Evolutionary conservation across 2,888 invertebrate genomes (phyloP).

Genomic region (Diadegma fenestrale): DNA sequence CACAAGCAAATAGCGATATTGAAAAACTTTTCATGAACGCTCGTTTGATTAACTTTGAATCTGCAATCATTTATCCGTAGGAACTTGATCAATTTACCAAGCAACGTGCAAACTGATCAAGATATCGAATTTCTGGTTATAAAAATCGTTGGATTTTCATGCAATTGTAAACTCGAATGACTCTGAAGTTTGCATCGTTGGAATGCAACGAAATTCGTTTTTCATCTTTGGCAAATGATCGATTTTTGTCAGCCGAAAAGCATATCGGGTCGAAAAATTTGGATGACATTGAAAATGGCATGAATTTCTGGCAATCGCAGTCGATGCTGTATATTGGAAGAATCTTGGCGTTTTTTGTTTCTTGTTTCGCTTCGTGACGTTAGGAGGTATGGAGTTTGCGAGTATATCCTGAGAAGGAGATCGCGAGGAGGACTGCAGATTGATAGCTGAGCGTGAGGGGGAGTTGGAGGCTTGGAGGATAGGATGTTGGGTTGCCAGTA

Average conservation of each 20-base stretch:
- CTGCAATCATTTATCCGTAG: not conserved
- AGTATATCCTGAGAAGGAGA: not conserved
- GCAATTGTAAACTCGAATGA: not conserved
- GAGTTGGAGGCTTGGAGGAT: not conserved
- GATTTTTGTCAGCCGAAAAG: too few species aligned
- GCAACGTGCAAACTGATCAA: not conserved
- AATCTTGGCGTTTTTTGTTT: not conserved
- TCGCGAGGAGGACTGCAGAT: constrained; percentile 15
- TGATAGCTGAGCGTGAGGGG: constrained; percentile 14
- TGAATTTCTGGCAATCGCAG: not conserved
- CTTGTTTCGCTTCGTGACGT: constrained; percentile 11
- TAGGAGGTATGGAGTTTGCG: not conserved
- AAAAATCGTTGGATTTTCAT: not conserved
- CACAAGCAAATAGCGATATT: not conserved
- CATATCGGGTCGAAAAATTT: too few species aligned
- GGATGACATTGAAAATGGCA: too few species aligned
- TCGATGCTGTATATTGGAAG: not conserved
- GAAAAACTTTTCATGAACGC: not conserved
- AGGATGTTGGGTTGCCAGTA: constrained; percentile 56
- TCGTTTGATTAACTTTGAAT: not conserved
- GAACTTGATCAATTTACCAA: not conserved
- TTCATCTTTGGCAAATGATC: too few species aligned
- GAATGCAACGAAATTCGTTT: too few species aligned
- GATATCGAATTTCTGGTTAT: not conserved
- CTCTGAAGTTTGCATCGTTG: too few species aligned